Base-by-base conservation (phyloP, 1,140 invertebrate genomes). In the Fopius arisanus region DNA sequence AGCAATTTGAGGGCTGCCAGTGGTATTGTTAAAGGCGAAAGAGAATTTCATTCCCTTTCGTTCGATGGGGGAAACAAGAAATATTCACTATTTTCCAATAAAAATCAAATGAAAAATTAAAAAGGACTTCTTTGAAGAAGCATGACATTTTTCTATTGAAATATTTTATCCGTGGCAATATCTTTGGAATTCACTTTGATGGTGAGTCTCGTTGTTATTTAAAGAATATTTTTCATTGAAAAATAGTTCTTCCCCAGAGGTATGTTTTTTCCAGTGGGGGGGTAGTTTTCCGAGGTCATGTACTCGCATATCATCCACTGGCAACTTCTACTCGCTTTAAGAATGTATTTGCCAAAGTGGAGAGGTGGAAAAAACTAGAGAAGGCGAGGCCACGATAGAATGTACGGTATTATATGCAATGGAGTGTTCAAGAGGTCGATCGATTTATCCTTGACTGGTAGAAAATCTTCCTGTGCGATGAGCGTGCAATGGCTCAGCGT, bases 361-460 rank as follows among this genome's bases (percentile, higher is more conserved):
- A 23, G 37, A 19, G 37, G 23, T 19, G 19, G n/a, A 48, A n/a
- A 48, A 72, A 71, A 59, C 2, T n/a, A 12, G n/a, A 21, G 40
- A 29, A 62, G 23, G 2, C 23, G 26, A 48, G 43, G 14, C 43
- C 23, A 23, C 54, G 54, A 59, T 28, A 19, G 21, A 31, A 12
- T 29, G 37, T 23, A 65, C 12, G 43, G 26, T 37, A 26, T 37
- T 71, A 62, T 62, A 62, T 43, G 16, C 54, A 59, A 59, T 29
- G 68, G 33, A 72, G 62, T 66, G 40, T 40, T 72, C 62, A 41
- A 48, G 70, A 65, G 70, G 41, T 31, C 59, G 70, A 72, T 72
- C 70, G 70, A 72, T 72, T 72, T 41, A 72, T 40, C 62, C 62
- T 72, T 66, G 70, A 72, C 62, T 66, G 28, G 63, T 19, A 14